Evolutionary conservation across 2,113 vertebrate species (phyloP), one percentile per base, ranked within the genome.

Genomic region (Hipposideros armiger): DNA sequence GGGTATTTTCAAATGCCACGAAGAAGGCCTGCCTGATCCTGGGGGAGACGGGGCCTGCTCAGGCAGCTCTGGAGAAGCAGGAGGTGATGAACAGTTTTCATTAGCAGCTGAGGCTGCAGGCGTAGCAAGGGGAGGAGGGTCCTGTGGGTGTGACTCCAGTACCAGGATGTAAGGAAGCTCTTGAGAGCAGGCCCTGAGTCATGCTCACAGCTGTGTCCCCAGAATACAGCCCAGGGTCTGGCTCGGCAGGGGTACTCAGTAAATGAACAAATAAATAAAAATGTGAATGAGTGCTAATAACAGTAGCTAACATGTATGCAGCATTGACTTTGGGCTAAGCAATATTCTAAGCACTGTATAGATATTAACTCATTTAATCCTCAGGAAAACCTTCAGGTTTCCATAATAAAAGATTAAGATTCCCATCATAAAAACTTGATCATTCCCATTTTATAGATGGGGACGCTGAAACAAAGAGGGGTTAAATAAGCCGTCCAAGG

Each of bases 191-290:
- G 54, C 83, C 32, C 81, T 92, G 85, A 81, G 91, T 88, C 93
- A 95, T 0, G 2, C 58, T 11, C 16, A 11, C 91, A 96, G 86
- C 94, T 88, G 40, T 0, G 60, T 88, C 80, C 82, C 64, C 94
- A 86, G 77, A 87, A 67, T 4, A 26, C 84, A 84, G 47, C 50
- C 60, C 7, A 1, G 69, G 60, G 26, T 94, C 94, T 56, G 80
- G 80, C 19, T 67, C 80, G 2, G 36, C 1, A 10, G 60, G 81
- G 60, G 72, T 22, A 81, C 62, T 74, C 91, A 58, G 77, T 54
- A 91, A 96, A 62, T 67, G 86, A 91, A 87, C 83, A 96, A 83
- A 91, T 76, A 80, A 86, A 94, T 93, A 69, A 86, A 88, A 97
- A 66, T 2, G 9, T 62, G 95, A 97, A 95, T 72, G 91, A 70